Evolutionary conservation across 2,888 invertebrate species (phyloP).

Genomic region (Ormyrus rosae): DNA sequence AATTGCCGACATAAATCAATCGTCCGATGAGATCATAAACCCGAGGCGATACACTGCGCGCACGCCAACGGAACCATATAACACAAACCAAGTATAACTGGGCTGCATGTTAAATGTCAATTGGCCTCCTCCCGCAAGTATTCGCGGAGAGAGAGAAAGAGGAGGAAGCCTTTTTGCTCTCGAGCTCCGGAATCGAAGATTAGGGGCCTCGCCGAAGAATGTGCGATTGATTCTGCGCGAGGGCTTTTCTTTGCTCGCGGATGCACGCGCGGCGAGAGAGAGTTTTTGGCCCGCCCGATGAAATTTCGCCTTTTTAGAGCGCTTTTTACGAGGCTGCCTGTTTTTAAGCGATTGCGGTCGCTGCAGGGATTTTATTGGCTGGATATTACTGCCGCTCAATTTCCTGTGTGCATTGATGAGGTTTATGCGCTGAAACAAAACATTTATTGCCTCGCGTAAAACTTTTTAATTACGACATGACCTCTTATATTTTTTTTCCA

Average conservation of each 20-base stretch:
- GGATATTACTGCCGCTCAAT: constrained; percentile 18
- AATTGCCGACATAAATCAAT: constrained; percentile 76
- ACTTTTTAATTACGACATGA: no score
- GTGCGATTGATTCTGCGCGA: not conserved
- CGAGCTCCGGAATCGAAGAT: constrained; percentile 29
- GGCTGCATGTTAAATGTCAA: constrained; percentile 72
- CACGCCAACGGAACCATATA: constrained; percentile 69
- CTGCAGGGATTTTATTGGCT: constrained; percentile 5
- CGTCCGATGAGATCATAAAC: constrained; percentile 76
- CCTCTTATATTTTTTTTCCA: no score
- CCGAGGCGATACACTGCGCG: constrained; percentile 71
- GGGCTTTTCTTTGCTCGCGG: not conserved
- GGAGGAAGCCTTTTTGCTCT: no score
- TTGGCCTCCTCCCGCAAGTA: constrained; percentile 61
- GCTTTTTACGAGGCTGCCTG: constrained; percentile 17
- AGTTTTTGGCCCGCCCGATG: constrained; percentile 1
- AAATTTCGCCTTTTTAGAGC: constrained; percentile 12
- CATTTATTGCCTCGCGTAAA: no score
- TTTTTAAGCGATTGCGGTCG: constrained; percentile 31
- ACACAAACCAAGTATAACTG: constrained; percentile 66
- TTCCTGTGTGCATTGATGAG: not conserved
- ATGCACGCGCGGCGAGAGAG: not conserved
- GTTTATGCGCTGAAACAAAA: no score
- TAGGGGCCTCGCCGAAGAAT: constrained; percentile 1
- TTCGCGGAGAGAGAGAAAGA: not conserved